Evolutionary conservation across 92 coral and sea anemone genomes (phyloP), one percentile per base, ranked within the genome.

Genomic region (Palythoa heliodiscus): DNA sequence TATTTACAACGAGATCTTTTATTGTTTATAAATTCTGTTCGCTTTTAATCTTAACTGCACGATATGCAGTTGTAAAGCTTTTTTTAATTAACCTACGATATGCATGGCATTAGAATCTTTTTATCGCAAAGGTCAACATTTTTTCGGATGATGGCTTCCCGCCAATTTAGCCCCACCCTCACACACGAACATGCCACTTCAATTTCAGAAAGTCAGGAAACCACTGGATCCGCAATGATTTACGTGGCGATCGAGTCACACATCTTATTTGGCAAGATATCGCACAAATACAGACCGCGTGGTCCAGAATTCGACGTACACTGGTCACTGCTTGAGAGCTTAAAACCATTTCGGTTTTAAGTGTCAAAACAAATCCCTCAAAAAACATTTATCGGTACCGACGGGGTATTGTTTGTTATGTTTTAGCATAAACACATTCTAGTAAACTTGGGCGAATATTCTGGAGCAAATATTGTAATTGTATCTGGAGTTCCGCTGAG

Each of bases 211-310:
- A 13, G 54, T 16, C 78, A 74, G 81, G 68, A 76, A 55, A 53
- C 48, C 67, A 35, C 66, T 8, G 39, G 8, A 10, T 63, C 78
- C 78, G 15, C 48, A 76, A 5, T 75, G 19, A 40, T 68, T 25
- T 54, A 76, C 81, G 81, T 53, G 81, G 81, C 68, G n/a, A n/a
- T 58, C 38, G 11, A 4, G 39, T 52, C 14, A 76, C 53, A 76
- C 68, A 76, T 76, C 66, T 53, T 76, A 67, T 54, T 76, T 76
- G 68, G 20, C 12, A 12, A 58, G 50, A 76, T 76, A 76, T 55
- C 11, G 40, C 22, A 76, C 39, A 52, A 19, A 15, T 52, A 3
- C 5, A 76, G 47, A 57, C 78, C 14, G 5, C 81, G 61, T 75
- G 79, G 16, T 52, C 63, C 2, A 25, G 57, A n/a, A 25, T 13